Evolutionary conservation across 1,140 invertebrate species (phyloP).

Genomic region (Dendroctonus valens): DNA sequence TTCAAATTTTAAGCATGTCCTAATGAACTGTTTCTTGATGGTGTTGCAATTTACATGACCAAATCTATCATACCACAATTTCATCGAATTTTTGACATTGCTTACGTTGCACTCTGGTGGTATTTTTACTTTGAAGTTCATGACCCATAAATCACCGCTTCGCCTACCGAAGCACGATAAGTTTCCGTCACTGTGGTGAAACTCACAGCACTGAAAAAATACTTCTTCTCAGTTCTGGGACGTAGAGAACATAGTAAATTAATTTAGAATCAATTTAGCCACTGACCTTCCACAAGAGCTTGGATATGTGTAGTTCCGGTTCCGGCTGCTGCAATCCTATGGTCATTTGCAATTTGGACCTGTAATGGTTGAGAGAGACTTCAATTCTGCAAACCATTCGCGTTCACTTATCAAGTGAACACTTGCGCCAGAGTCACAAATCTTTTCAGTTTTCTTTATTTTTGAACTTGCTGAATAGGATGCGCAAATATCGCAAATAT

Average conservation of each 20-base stretch:
- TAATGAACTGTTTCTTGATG: conserved; percentile 4
- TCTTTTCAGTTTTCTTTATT: too few species aligned
- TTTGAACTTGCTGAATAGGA: too few species aligned
- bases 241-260: too few species aligned
- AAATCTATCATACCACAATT: conserved; percentile 48
- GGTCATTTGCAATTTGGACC: conserved; percentile 36
- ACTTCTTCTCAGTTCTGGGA: too few species aligned
- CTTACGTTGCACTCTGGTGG: conserved; percentile 10
- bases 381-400: conserved; percentile 12
- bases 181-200: conserved; percentile 18
- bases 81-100: conserved; percentile 25
- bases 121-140: conserved; percentile 14
- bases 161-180: conserved; percentile 16
- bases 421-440: too few species aligned
- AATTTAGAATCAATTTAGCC: too few species aligned
- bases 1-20: conserved; percentile 2
- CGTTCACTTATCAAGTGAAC: too few species aligned
- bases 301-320: conserved; percentile 33
- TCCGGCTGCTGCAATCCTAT: conserved; percentile 34
- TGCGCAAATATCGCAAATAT: too few species aligned
- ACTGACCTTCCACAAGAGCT: too few species aligned
- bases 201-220: too few species aligned
- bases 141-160: conserved; percentile 26
- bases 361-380: conserved; percentile 10
- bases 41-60: conserved; percentile 49